Conservation (phyloP, 2,888 invertebrate genomes). For the Cephalotes varians region DNA sequence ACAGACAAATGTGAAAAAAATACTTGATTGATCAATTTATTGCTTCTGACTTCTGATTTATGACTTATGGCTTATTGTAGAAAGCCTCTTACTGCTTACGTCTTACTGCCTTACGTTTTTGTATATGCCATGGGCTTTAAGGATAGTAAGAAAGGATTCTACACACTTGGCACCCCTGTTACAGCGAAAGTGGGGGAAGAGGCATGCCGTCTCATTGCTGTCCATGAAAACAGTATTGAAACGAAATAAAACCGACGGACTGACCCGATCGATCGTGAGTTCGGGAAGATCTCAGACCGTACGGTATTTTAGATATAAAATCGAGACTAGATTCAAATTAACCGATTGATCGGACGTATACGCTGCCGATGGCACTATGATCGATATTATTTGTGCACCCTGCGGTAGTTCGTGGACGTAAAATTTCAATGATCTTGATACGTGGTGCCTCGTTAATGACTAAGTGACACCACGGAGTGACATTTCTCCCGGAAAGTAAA, state of each 20-base stretch:
- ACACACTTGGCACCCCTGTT: conserved; percentile 64
- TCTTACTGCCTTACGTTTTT: too few species aligned
- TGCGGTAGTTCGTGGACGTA: conserved; percentile 50
- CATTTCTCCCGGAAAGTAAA: neutral
- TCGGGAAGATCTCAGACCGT: conserved; percentile 59
- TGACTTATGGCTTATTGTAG: too few species aligned
- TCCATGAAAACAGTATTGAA: conserved; percentile 69
- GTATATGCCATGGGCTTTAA: too few species aligned
- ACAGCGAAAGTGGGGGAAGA: conserved; percentile 34
- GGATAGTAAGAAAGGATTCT: conserved; percentile 46
- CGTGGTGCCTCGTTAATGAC: conserved; percentile 61
- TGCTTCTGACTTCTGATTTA: too few species aligned
- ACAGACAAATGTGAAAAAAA: too few species aligned
- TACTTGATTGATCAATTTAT: too few species aligned
- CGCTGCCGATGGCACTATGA: conserved; percentile 57
- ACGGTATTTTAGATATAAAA: conserved; percentile 63
- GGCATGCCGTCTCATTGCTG: conserved; percentile 75
- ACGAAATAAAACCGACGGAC: conserved; percentile 74
- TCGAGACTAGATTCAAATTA: conserved; percentile 47
- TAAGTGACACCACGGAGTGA: conserved; percentile 42
- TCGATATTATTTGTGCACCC: conserved; percentile 61
- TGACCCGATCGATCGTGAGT: too few species aligned
- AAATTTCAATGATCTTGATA: conserved; percentile 61
- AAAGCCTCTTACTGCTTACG: too few species aligned
- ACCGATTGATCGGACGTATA: conserved; percentile 55